These are phyloP conservation scores for Cirrhinus molitorella DNA, from an alignment of 2,797 vertebrate genomes.

Conservation along the genomic window DNA sequence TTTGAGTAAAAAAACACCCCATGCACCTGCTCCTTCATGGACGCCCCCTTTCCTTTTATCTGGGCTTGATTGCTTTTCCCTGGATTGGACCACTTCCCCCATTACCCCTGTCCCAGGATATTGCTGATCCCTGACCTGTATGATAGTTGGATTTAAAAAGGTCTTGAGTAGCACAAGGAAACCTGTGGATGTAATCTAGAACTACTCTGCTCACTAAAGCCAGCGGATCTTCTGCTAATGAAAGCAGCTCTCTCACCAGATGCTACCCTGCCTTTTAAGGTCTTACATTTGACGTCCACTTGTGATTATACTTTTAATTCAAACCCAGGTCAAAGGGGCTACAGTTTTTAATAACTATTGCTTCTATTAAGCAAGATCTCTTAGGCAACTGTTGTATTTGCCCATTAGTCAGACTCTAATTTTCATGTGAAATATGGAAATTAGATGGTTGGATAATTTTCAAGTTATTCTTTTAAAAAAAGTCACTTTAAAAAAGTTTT, in stretches of 20 bases:
- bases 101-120: slow-evolving; percentile 51
- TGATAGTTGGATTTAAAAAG: slow-evolving; percentile 58
- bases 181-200: slow-evolving; percentile 52
- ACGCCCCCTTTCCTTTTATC: slow-evolving; percentile 57
- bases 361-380: not conserved
- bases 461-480: not conserved
- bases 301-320: slow-evolving; percentile 21
- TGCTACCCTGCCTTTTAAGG: slow-evolving; percentile 40
- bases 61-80: slow-evolving; percentile 62
- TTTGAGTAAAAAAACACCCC: slow-evolving; percentile 58
- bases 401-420: not conserved
- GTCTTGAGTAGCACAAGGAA: slow-evolving; percentile 48
- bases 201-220: slow-evolving; percentile 40
- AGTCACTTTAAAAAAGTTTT: not conserved
- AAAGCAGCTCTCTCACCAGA: slow-evolving; percentile 40
- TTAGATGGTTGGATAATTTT: not conserved
- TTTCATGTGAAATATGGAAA: slow-evolving; percentile 20
- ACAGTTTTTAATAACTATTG: not conserved
- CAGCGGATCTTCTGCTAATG: slow-evolving; percentile 53
- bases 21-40: slow-evolving; percentile 56
- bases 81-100: slow-evolving; percentile 56
- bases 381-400: not conserved
- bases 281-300: slow-evolving; percentile 9
- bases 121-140: slow-evolving; percentile 61
- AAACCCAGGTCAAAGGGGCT: not conserved